Percentiles rank a stretch among this genome's conserved stretches.
phyloP scores from a whole-genome alignment of 2,113 vertebrate genomes.

The Corynorhinus townsendii region DNA sequence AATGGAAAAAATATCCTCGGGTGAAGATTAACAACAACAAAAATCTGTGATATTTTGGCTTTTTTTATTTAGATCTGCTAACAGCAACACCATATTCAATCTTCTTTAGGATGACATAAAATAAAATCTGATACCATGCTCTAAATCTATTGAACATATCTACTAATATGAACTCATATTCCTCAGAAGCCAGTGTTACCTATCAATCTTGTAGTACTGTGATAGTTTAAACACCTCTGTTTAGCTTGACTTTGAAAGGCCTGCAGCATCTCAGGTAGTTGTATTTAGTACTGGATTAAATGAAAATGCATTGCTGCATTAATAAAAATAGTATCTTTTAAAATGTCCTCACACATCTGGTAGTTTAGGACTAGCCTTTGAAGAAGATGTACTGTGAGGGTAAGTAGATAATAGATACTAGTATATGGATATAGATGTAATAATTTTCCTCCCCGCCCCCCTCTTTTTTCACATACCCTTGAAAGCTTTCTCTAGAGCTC shows the following conservation, averaged over 20 bases:
- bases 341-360: background rate
- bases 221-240: background rate
- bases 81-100: background rate
- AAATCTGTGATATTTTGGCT: background rate
- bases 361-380: background rate
- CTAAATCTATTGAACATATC: background rate
- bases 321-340: background rate
- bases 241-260: background rate
- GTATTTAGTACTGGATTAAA: background rate
- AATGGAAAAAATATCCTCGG: too few species aligned
- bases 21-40: background rate
- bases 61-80: background rate
- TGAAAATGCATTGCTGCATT: background rate
- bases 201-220: background rate
- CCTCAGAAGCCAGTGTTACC: background rate
- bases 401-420: background rate
- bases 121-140: background rate
- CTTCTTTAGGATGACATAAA: background rate
- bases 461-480: background rate
- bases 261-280: background rate
- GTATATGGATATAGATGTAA: background rate
- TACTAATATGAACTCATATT: background rate
- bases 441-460: background rate
- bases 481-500: constrained; percentile 21
- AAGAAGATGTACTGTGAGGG: background rate